Base-by-base conservation (phyloP, 2,113 vertebrate species). In the Crypturellus undulatus region DNA sequence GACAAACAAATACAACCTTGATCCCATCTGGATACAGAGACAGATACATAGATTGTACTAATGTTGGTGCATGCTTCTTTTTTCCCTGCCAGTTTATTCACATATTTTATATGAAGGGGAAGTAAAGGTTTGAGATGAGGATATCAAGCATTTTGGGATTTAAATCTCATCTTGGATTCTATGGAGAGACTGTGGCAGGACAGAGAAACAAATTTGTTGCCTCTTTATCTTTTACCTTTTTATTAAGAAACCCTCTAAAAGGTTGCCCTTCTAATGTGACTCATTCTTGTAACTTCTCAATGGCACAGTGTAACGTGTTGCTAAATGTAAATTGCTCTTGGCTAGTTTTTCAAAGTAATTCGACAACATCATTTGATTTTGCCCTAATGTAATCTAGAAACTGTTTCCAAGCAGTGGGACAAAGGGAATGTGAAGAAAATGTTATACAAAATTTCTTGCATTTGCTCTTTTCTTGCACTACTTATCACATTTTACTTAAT, bases 261-360 rank as follows among this genome's bases (percentile, higher is more conserved):
- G 65, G n/a, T 12, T 77, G 72, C 79, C 70, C 47, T 84, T 93
- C 45, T 47, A 78, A 18, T 3, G 28, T 90, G 70, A 24, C 67
- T 92, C 49, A 1, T 7, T 71, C 62, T 38, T 63, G 20, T 54
- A 79, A 62, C 72, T 89, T 92, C 79, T 91, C 87, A 69, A 72
- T 71, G 58, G 84, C 54, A 84, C 56, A 89, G 73, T 42, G 58
- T 32, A 78, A 71, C 60, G 40, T 40, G 43, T 52, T 59, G 51
- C 60, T 92, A 69, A 87, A 94, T 34, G 58, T 14, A 92, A 90
- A 94, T 92, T 93, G 77, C 56, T 96, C 54, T 76, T 94, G 94
- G 93, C 77, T 75, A 78, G 63, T 90, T 92, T 87, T 93, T 94
- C 43, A 62, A 90, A 90, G 77, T 58, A 87, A 93, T 90, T 96